Base-by-base conservation (phyloP, 1,140 invertebrate species). In the Pseudobourletiella spinata region DNA sequence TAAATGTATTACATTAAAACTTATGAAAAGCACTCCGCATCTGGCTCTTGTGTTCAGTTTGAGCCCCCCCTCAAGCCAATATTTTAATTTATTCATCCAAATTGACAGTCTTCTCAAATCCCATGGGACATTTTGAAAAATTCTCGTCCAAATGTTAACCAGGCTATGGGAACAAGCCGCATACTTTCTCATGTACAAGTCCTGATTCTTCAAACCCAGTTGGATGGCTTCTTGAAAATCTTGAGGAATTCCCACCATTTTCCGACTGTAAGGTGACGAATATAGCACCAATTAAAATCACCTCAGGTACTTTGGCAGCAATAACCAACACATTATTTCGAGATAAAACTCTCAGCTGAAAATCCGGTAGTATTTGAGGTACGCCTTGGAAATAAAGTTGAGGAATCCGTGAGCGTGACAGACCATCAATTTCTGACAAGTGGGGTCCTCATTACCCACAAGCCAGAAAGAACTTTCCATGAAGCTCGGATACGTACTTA, bases 401-500 rank as follows among this genome's bases (percentile, higher is more conserved):
- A 69, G 16, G 39, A 65, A 69, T 46, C 67, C 67, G 55, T 69
- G 67, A 24, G 67, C 61, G 57, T 69, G 67, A 32, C 67, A 69
- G 42, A 64, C 61, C 54, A 69, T 50, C 1, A 69, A 43, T 44
- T 61, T 57, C 26, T 55, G 54, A n/a, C 67, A 69, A 1, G 57
- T n/a, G n/a, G 29, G 42, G 48, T 65, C 56, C 25, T 63, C 28
- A 29, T 65, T 60, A 16, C 61, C 61, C 25, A 66, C 35, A 1
- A 66, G 57, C n/a, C 54, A 61, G 50, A 69, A 69, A 35, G 51
- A 43, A 56, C 54, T 64, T 15, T 61, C 44, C 18, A 60, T 18
- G 30, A 68, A 68, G 30, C 48, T 46, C 20, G 63, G 59, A 25
- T 29, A 32, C 25, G n/a, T 18, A 18, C 18, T n/a, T 22, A 1